Evolutionary conservation across 2,888 invertebrate genomes (phyloP).

Genomic region (Nowickia ferox): DNA sequence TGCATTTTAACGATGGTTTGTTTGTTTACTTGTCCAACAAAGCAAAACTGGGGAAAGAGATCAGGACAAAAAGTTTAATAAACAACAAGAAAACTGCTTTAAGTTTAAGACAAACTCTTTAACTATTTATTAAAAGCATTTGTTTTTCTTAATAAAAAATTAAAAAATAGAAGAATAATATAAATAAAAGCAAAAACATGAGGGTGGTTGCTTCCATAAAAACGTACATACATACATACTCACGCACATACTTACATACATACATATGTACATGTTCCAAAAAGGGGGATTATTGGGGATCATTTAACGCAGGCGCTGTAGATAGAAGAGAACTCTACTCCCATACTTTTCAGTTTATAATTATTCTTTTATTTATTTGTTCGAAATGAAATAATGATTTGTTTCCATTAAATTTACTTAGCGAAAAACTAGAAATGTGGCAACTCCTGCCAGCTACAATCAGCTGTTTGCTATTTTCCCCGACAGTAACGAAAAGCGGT

Average conservation of each 20-base stretch:
- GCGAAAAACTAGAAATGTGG: conserved; percentile 4
- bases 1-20: conserved; percentile 68
- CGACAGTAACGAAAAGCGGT: conserved; percentile 74
- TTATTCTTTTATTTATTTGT: conserved; percentile 20
- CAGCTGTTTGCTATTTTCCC: conserved; percentile 67
- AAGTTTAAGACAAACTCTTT: conserved; percentile 56
- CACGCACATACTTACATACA: background rate
- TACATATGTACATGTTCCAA: background rate
- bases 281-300: conserved; percentile 13
- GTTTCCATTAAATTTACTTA: background rate
- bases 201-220: conserved; percentile 55
- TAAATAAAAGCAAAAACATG: conserved; percentile 26
- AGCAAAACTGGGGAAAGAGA: conserved; percentile 66
- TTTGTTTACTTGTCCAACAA: conserved; percentile 68
- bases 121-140: conserved; percentile 55
- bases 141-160: conserved; percentile 39
- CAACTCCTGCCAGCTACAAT: conserved; percentile 59
- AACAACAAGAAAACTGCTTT: conserved; percentile 53
- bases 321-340: background rate
- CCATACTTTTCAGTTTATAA: conserved; percentile 3
- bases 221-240: conserved; percentile 18
- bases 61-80: conserved; percentile 37
- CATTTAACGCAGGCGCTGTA: conserved; percentile 65
- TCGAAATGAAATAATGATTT: background rate
- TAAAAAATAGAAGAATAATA: conserved; percentile 34